Conservation (phyloP, 2,888 invertebrate genomes). For the Pammene fasciana region DNA sequence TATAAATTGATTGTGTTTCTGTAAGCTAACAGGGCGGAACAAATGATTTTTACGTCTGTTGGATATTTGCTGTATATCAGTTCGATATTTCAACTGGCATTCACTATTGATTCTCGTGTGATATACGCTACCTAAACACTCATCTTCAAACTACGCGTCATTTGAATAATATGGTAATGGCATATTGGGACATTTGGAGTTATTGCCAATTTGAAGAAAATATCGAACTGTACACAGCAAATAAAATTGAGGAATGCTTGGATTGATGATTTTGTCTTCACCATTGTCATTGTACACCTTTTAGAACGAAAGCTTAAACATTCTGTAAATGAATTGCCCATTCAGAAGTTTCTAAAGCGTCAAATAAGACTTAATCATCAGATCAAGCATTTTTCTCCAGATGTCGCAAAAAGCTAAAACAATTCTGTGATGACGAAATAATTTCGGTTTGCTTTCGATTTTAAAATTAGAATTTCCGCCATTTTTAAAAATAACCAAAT, state of each 20-base stretch:
- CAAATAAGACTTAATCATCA: neutral
- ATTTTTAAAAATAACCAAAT: slow-evolving; percentile 63
- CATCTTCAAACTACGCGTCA: too few relatives aligned
- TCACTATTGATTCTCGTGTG: neutral
- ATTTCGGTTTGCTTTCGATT: slow-evolving; percentile 61
- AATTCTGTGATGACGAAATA: slow-evolving; percentile 72
- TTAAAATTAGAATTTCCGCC: slow-evolving; percentile 59
- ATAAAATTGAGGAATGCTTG: slow-evolving; percentile 9
- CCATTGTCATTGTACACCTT: too few relatives aligned
- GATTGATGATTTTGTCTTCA: slow-evolving; percentile 2
- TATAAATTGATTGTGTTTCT: too few relatives aligned
- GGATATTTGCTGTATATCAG: slow-evolving; percentile 14
- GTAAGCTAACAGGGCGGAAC: neutral
- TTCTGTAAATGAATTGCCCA: neutral
- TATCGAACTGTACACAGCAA: slow-evolving; percentile 24
- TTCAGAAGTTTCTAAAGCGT: neutral
- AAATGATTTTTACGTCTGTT: slow-evolving; percentile 1
- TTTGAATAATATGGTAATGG: too few relatives aligned
- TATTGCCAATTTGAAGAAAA: slow-evolving; percentile 5
- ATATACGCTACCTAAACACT: too few relatives aligned
- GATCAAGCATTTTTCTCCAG: slow-evolving; percentile 39
- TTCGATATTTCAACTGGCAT: slow-evolving; percentile 33
- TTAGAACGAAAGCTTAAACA: neutral
- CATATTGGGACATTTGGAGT: neutral
- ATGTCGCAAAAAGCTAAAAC: slow-evolving; percentile 59